phyloP scores from a whole-genome alignment of 2,797 vertebrate species.

The Tragopan temminckii region DNA sequence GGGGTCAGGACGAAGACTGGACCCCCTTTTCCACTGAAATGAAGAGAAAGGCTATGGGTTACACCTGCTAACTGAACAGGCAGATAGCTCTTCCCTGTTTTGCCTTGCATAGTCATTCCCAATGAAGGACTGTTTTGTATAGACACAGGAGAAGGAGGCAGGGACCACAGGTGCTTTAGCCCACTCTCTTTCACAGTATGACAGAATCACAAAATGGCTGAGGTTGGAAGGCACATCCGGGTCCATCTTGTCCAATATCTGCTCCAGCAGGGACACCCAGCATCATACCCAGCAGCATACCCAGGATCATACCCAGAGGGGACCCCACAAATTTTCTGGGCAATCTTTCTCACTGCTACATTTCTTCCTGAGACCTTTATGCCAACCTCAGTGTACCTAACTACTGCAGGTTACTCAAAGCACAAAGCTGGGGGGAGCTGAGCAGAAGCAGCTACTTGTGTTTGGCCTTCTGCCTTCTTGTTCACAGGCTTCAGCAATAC shows the following conservation, averaged over 20 bases:
- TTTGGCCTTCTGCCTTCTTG: background rate
- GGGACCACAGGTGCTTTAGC: background rate
- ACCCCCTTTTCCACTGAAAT: background rate
- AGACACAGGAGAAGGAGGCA: background rate
- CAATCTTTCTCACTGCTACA: background rate
- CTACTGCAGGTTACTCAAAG: background rate
- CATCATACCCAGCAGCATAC: no score
- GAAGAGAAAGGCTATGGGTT: background rate
- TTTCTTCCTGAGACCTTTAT: background rate
- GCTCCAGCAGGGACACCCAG: background rate
- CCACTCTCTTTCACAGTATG: background rate
- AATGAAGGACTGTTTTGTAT: background rate
- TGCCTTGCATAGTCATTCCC: background rate
- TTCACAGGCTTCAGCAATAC: accelerated
- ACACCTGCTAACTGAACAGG: background rate
- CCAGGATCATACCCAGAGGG: background rate
- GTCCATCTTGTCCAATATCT: background rate
- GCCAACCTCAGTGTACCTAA: background rate
- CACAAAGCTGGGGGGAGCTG: background rate
- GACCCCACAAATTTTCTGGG: background rate
- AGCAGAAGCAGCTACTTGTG: background rate
- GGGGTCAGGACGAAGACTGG: background rate
- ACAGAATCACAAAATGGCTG: background rate
- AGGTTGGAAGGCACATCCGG: background rate
- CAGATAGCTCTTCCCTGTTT: background rate